A percentile compares a stretch with the other conserved stretches of the same genome.
Evolutionary conservation across 2,797 vertebrate genomes (phyloP).

Genomic region (Takifugu ocellatus): DNA sequence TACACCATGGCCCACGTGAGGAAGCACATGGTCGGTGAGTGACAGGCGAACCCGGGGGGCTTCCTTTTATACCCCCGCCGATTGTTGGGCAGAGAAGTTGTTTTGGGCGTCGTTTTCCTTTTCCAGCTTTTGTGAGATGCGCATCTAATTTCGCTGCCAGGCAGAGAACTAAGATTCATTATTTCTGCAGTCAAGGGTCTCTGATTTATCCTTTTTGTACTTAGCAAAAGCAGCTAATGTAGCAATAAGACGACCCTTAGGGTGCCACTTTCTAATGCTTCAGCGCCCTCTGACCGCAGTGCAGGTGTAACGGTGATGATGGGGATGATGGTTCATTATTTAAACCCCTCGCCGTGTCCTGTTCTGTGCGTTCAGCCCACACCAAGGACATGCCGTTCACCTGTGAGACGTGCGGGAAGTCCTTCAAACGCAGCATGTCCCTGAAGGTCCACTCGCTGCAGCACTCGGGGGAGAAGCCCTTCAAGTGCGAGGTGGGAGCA

Average conservation of each 20-base stretch:
- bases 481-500: slow-evolving; percentile 90
- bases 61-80: slow-evolving; percentile 23
- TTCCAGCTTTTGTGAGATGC: slow-evolving; percentile 35
- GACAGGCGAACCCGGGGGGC: neutral
- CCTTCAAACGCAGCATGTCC: slow-evolving; percentile 97
- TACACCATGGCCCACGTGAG: slow-evolving; percentile 99
- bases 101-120: slow-evolving; percentile 54
- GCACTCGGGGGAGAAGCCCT: slow-evolving; percentile 96
- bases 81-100: slow-evolving; percentile 39
- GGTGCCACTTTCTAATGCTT: too few relatives aligned
- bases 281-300: neutral
- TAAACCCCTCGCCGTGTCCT: slow-evolving; percentile 10
- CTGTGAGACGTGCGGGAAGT: slow-evolving; percentile 96
- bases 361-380: slow-evolving; percentile 77
- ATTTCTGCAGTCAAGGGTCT: too few relatives aligned
- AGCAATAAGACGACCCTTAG: too few relatives aligned
- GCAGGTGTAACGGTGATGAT: neutral
- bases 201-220: too few relatives aligned
- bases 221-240: too few relatives aligned
- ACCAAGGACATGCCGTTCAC: slow-evolving; percentile 99
- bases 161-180: too few relatives aligned
- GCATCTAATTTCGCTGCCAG: slow-evolving; percentile 31
- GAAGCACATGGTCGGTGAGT: slow-evolving; percentile 99
- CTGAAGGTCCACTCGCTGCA: slow-evolving; percentile 96
- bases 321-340: neutral